Evolutionary conservation across 2,797 vertebrate genomes (phyloP).

Genomic region (Muscicapa striata): DNA sequence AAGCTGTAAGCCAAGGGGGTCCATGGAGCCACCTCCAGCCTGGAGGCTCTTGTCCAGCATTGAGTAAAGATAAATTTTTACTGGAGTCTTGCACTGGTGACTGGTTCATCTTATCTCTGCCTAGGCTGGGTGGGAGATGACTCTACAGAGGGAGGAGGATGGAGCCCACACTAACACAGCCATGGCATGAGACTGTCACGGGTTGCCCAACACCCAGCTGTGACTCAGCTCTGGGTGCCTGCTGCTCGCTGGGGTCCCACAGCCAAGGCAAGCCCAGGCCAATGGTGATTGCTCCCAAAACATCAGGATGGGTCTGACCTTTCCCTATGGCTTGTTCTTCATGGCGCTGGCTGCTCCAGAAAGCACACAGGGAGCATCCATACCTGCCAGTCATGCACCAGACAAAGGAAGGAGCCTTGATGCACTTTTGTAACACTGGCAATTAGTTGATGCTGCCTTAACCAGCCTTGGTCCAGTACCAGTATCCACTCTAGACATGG

Average conservation of each 20-base stretch:
- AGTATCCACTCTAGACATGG: neutral
- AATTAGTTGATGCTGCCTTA: neutral
- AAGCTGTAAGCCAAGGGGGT: neutral
- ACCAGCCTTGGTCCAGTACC: neutral
- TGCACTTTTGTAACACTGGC: neutral
- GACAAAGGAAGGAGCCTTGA: neutral
- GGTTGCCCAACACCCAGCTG: neutral
- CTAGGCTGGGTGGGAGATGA: neutral
- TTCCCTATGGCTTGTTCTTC: fast-evolving
- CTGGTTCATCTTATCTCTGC: neutral
- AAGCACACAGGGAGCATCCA: neutral
- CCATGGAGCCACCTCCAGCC: fast-evolving
- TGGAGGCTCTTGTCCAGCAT: neutral
- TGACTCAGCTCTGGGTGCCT: neutral
- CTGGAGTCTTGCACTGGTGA: fast-evolving
- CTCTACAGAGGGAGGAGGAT: neutral
- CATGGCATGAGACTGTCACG: fast-evolving
- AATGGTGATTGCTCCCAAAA: neutral
- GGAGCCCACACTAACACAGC: neutral
- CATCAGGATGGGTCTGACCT: neutral
- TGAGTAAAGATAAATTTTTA: slow-evolving; percentile 48
- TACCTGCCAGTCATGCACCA: neutral
- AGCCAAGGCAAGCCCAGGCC: neutral
- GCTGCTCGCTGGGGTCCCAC: neutral
- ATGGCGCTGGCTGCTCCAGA: neutral